Conservation (phyloP, 2,797 vertebrate genomes). For the Ptychobarbus kaznakovi region DNA sequence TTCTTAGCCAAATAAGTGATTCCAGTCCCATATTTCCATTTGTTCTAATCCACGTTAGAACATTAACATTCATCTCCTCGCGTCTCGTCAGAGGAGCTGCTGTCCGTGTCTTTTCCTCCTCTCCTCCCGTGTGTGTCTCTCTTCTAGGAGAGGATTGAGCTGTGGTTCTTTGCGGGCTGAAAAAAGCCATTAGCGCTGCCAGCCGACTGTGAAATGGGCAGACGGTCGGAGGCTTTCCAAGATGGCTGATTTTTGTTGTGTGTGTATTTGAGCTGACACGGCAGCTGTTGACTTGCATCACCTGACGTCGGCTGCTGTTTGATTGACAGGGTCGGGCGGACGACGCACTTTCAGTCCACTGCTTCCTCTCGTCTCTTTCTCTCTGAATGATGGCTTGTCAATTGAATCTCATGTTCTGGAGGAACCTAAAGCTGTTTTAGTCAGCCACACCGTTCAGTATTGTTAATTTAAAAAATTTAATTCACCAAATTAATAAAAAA, state of each 20-base stretch:
- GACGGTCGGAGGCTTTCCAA: constrained; percentile 47
- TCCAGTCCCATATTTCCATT: constrained; percentile 34
- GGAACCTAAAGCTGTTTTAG: neutral
- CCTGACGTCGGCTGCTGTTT: neutral
- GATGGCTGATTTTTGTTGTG: constrained; percentile 44
- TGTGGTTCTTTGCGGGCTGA: constrained; percentile 68
- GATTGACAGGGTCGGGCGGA: constrained; percentile 37
- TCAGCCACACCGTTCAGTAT: neutral
- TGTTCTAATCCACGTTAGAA: neutral
- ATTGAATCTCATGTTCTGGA: neutral
- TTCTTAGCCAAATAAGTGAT: neutral
- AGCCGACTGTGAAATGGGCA: constrained; percentile 77
- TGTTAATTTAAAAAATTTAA: too few species aligned
- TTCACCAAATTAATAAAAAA: too few species aligned
- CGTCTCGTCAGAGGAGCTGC: neutral
- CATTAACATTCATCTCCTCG: neutral
- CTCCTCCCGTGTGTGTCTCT: constrained; percentile 18
- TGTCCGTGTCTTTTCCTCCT: neutral
- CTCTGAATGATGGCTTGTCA: constrained; percentile 1
- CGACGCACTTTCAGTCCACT: constrained; percentile 11
- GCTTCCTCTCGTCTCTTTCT: constrained; percentile 6
- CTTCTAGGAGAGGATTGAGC: constrained; percentile 69
- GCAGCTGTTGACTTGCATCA: constrained; percentile 39
- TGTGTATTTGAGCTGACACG: constrained; percentile 11
- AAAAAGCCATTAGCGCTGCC: constrained; percentile 75